Conservation (phyloP, 2,113 vertebrate species). For the Callipepla squamata region DNA sequence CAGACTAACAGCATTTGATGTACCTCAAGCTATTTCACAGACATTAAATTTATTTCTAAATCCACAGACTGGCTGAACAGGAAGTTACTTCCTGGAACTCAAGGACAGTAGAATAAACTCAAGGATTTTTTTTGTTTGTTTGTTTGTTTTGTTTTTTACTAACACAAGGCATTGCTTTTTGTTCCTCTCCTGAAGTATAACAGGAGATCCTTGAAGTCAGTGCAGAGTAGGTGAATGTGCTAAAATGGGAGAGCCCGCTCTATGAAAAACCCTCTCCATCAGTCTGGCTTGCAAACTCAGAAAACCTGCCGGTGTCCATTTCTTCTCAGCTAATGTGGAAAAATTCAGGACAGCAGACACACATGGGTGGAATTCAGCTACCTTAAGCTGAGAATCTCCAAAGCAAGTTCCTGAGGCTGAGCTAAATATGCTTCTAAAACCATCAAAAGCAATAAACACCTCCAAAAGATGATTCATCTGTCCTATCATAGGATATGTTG, state of each 20-base stretch:
- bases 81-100: background rate
- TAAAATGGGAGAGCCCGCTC: background rate
- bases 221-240: rapidly evolving
- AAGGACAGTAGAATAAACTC: background rate
- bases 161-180: background rate
- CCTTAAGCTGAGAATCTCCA: background rate
- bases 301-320: background rate
- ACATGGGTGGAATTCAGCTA: background rate
- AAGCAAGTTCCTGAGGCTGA: background rate
- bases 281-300: background rate
- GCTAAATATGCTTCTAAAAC: background rate
- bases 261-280: background rate
- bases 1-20: background rate
- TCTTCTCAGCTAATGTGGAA: background rate
- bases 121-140: background rate
- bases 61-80: background rate
- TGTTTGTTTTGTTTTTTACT: background rate
- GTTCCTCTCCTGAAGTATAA: background rate
- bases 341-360: background rate
- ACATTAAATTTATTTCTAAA: background rate
- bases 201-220: background rate
- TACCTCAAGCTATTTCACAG: background rate
- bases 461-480: background rate
- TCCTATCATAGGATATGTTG: background rate
- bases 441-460: background rate